Conservation (phyloP, 2,888 invertebrate species). For the Mantis religiosa region DNA sequence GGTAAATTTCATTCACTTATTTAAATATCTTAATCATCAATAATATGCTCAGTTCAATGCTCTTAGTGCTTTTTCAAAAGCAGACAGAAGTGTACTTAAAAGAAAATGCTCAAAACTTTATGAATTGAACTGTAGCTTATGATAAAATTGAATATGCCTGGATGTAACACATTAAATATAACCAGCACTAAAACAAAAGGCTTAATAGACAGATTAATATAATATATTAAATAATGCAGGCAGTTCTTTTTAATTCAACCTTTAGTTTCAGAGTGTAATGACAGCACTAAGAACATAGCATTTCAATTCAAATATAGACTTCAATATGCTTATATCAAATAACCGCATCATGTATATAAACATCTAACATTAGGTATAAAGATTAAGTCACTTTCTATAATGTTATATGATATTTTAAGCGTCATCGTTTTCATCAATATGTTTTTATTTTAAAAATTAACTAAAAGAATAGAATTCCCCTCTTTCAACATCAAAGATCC, state of each 20-base stretch:
- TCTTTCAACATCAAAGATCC: neutral
- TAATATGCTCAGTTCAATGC: neutral
- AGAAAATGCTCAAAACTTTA: neutral
- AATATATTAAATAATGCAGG: too few relatives aligned
- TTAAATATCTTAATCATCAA: neutral
- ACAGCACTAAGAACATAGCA: neutral
- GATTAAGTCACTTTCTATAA: slow-evolving; percentile 1
- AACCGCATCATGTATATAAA: neutral
- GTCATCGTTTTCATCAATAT: neutral
- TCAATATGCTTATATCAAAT: neutral
- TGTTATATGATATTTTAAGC: neutral
- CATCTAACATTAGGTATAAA: neutral
- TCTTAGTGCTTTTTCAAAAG: neutral
- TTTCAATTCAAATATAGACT: neutral
- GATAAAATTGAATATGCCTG: too few relatives aligned
- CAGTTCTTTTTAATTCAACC: neutral
- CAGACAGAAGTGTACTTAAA: neutral
- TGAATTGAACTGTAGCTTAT: too few relatives aligned
- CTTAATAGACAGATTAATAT: too few relatives aligned
- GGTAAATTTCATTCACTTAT: neutral
- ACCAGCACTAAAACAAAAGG: too few relatives aligned
- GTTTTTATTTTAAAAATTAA: neutral
- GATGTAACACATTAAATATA: too few relatives aligned
- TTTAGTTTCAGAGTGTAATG: neutral
- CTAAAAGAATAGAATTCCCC: neutral